Conservation (phyloP, 2,888 invertebrate species). For the Bhutanitis thaidina region DNA sequence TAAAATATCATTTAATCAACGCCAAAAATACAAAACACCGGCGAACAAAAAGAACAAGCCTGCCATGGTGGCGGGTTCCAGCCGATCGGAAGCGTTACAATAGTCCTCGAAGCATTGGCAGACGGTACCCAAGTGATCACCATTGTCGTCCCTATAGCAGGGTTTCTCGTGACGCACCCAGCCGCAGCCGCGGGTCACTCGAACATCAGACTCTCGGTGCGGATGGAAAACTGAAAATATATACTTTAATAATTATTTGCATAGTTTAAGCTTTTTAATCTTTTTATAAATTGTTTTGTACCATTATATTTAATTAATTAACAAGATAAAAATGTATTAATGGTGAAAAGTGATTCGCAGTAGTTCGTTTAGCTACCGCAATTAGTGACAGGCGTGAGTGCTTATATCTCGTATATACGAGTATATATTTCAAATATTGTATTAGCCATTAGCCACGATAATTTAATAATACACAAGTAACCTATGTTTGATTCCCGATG, state of each 20-base stretch:
- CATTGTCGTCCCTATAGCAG: slow-evolving; percentile 81
- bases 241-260: not conserved
- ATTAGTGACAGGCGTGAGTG: no score
- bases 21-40: slow-evolving; percentile 32
- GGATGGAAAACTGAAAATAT: slow-evolving; percentile 55
- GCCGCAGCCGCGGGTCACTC: slow-evolving; percentile 84
- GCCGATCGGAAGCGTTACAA: slow-evolving; percentile 70
- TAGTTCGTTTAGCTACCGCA: no score
- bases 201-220: slow-evolving; percentile 51
- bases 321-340: no score
- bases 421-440: no score
- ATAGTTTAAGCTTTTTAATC: no score
- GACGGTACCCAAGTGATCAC: slow-evolving; percentile 80
- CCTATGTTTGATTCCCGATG: no score
- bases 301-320: no score
- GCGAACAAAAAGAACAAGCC: slow-evolving; percentile 41
- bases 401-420: no score
- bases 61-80: slow-evolving; percentile 32
- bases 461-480: no score
- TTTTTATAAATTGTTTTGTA: no score
- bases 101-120: slow-evolving; percentile 82
- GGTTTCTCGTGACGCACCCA: slow-evolving; percentile 69
- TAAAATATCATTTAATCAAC: slow-evolving; percentile 18
- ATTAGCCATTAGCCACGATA: no score
- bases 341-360: no score